Conservation (phyloP, 2,797 vertebrate species). For the Dicrostonyx torquatus region DNA sequence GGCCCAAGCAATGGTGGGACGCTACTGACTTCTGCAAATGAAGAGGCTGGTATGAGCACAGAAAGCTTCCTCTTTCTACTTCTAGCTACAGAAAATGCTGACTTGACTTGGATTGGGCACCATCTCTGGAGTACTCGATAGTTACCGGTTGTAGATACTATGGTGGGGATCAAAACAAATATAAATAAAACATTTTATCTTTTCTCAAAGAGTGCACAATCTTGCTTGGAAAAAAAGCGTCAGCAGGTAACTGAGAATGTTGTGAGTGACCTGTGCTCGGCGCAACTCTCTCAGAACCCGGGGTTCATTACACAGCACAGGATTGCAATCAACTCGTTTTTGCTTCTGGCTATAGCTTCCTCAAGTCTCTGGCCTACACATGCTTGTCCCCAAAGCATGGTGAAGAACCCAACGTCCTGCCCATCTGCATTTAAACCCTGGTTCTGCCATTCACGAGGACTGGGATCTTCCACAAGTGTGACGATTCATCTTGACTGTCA, state of each 20-base stretch:
- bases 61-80: too few relatives aligned
- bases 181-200: neutral
- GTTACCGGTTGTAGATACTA: neutral
- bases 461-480: neutral
- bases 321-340: neutral
- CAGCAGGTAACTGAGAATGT: neutral
- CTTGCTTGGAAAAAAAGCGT: neutral
- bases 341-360: neutral
- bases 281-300: neutral
- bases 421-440: neutral
- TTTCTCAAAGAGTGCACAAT: neutral
- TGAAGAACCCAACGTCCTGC: neutral
- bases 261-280: neutral
- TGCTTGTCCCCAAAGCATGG: neutral
- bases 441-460: neutral
- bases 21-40: neutral
- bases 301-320: neutral
- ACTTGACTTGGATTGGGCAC: neutral
- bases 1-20: neutral
- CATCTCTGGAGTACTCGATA: neutral
- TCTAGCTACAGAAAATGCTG: neutral
- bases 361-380: neutral
- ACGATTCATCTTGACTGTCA: neutral
- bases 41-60: neutral
- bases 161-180: neutral